Evolutionary conservation across 2,113 vertebrate species (phyloP).

Genomic region (Ploceus nigricollis): DNA sequence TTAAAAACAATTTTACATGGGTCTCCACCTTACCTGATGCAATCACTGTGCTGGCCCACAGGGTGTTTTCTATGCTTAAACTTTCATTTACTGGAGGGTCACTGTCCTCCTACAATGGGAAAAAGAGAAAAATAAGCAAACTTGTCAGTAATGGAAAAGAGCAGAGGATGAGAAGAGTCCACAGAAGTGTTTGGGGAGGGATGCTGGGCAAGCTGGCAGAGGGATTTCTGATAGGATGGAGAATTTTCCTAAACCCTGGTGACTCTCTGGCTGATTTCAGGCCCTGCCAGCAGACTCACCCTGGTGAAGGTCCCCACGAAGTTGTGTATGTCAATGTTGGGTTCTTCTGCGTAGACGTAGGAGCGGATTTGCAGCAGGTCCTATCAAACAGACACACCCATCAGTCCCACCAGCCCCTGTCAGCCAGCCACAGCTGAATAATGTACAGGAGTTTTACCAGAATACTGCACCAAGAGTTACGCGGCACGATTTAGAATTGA

Average conservation of each 20-base stretch:
- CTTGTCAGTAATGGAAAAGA: not conserved
- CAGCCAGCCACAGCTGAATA: not conserved
- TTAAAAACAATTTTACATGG: not conserved
- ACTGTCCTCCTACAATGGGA: slow-evolving; percentile 86
- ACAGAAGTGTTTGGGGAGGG: not conserved
- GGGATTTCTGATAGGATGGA: not conserved
- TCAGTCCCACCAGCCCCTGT: not conserved
- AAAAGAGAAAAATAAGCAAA: not conserved
- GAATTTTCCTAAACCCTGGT: not conserved
- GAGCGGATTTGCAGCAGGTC: slow-evolving; percentile 93
- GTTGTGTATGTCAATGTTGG: slow-evolving; percentile 96
- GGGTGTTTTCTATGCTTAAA: slow-evolving; percentile 93
- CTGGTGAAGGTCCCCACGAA: slow-evolving; percentile 95
- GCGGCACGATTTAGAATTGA: not conserved
- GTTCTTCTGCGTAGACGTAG: slow-evolving; percentile 91
- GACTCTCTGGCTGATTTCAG: not conserved
- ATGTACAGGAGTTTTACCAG: not conserved
- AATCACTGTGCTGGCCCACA: slow-evolving; percentile 96
- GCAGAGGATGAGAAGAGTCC: not conserved
- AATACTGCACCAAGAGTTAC: not conserved
- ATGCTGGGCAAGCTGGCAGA: not conserved
- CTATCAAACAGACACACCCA: slow-evolving; percentile 46
- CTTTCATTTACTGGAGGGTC: slow-evolving; percentile 95
- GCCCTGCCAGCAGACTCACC: slow-evolving; percentile 72
- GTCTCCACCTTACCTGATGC: slow-evolving; percentile 84